Conservation (phyloP, 2,888 invertebrate genomes). For the Apocheima hispidaria region DNA sequence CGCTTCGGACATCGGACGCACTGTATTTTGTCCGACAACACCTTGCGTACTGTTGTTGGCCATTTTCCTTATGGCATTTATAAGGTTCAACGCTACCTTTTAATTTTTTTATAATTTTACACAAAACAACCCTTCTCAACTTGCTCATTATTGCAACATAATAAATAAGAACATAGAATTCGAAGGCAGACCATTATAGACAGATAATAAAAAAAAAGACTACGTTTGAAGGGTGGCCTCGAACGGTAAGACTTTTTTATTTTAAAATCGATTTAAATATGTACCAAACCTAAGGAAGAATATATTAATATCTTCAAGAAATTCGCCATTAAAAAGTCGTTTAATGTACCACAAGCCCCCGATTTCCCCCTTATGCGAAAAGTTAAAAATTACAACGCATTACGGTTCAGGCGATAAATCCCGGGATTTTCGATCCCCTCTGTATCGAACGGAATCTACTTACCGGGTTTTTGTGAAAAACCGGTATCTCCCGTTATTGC, state of each 20-base stretch:
- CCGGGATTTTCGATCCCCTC: slow-evolving; percentile 30
- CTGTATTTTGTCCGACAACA: too few relatives aligned
- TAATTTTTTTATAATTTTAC: too few relatives aligned
- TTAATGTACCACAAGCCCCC: slow-evolving; percentile 7
- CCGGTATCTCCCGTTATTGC: slow-evolving; percentile 14
- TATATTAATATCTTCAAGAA: neutral
- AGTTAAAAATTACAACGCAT: slow-evolving; percentile 38
- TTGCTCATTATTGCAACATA: too few relatives aligned
- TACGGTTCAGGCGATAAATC: slow-evolving; percentile 34
- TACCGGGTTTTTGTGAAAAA: slow-evolving; percentile 21
- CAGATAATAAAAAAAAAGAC: too few relatives aligned
- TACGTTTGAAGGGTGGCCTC: too few relatives aligned
- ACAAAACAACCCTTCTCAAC: too few relatives aligned
- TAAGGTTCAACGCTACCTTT: too few relatives aligned
- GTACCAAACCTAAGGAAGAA: neutral
- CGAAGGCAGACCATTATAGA: too few relatives aligned
- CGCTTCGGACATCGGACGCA: too few relatives aligned
- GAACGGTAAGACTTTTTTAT: neutral
- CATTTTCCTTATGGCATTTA: too few relatives aligned
- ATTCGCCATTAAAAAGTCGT: neutral
- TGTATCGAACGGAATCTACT: slow-evolving; percentile 24
- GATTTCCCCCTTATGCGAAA: slow-evolving; percentile 31
- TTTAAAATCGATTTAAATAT: neutral
- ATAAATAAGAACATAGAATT: too few relatives aligned
- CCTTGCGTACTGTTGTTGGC: too few relatives aligned